Base-by-base conservation (phyloP, 1,140 invertebrate species). In the Neodiprion fabricii region DNA sequence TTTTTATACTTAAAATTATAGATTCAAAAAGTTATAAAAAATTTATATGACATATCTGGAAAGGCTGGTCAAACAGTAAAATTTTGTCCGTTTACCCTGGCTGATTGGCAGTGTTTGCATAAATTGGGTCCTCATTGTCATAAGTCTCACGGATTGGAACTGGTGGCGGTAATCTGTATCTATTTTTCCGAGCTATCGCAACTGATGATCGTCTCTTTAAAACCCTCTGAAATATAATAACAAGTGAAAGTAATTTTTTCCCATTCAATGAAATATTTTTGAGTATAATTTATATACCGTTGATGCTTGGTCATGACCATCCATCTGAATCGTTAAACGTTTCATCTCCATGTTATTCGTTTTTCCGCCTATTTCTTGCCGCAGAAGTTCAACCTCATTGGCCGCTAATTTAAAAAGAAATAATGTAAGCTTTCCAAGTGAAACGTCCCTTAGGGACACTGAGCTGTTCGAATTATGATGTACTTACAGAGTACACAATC, bases 401-500 rank as follows among this genome's bases (percentile, higher is more conserved):
- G 28, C 28, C 28, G 28, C 28, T 40, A 40, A 40, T 40, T 40
- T 40, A 40, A 40, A 40, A 40, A 40, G 28, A 40, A 40, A 40
- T 40, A 40, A 40, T 40, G 28, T 40, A 40, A 40, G 2, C 28
- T 40, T 40, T 40, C 1, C 5, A 40, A 40, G 5, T 3, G 28
- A 3, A 40, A 40, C 17, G 48, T 48, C 9, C 10, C 28, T 40
- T 40, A 40, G 2, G 5, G 28, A 40, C 5, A 40, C 5, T 40
- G 28, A 40, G 0, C 28, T 40, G 2, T 40, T 5, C 28, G 9
- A 4, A 23, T 28, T 9, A 74, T 3, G 70, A 12, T 11, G 14
- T 77, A 81, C 85, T 83, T 84, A 89, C 87, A 80, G 14, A 87
- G 71, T 74, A 87, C 75, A 68, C 78, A 85, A 74, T 91, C 90